Evolutionary conservation across 2,888 invertebrate species (phyloP), one percentile per base, ranked within the genome.

Genomic region (Epinotia brunnichana): DNA sequence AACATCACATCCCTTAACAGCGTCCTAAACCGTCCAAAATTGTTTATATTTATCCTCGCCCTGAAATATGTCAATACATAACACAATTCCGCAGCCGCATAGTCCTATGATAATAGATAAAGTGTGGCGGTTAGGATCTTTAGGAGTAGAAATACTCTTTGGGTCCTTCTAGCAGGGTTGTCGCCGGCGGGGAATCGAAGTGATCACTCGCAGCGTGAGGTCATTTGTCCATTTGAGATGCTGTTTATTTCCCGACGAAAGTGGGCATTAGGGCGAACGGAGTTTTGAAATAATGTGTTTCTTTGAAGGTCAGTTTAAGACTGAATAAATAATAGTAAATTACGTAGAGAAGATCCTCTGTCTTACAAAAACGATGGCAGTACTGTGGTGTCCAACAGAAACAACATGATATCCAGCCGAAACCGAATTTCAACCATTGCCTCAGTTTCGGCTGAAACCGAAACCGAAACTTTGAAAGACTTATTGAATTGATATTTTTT

Each of bases 151-250:
- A n/a, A n/a, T n/a, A n/a, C 15, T 15, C 19, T 48, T 35, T 13
- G 57, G 35, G 62, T 70, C 66, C 61, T 57, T 73, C 63, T 66
- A 56, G 63, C 69, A 21, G 35, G 19, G 51, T 57, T 67, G 70
- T 74, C 74, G 67, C 39, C 69, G 66, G 66, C 11, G 63, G 62
- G 72, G 74, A 73, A 70, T 73, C 74, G 74, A 74, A 73, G 70
- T 62, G 67, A 74, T 74, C 39, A 74, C 39, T 74, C 74, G 29
- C 54, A 44, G 17, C 53, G 48, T 19, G 57, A 10, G 61, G 35
- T 63, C 74, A 74, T 74, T 74, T 74, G 74, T 74, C 59, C 44
- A 24, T 19, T 21, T 48, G n/a, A 48, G 59, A 1, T 19, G 9
- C 64, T 53, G 53, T 64, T 41, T 64, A 53, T 54, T 64, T 64